Evolutionary conservation across 2,113 vertebrate species (phyloP).

Genomic region (Gnathonemus longibarbis): DNA sequence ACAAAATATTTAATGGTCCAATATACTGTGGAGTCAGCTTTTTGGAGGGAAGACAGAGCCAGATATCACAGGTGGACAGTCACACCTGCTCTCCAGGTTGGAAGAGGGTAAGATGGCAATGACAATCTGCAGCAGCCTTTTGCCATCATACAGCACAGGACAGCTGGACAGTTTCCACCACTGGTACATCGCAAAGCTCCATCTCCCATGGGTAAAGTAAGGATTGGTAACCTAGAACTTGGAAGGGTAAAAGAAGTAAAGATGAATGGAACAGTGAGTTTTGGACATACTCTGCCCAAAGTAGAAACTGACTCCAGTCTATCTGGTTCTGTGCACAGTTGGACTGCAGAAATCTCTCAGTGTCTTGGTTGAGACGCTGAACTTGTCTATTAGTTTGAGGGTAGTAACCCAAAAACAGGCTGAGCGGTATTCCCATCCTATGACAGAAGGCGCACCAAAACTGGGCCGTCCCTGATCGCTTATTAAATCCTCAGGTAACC

Average conservation of each 20-base stretch:
- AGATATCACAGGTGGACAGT: too few relatives aligned
- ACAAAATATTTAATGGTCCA: too few relatives aligned
- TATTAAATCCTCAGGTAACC: not conserved
- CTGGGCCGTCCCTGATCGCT: not conserved
- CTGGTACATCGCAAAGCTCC: too few relatives aligned
- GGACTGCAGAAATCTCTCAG: not conserved
- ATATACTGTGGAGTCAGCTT: too few relatives aligned
- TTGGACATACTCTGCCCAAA: not conserved
- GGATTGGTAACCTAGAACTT: not conserved
- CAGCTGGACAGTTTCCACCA: not conserved
- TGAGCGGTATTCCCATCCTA: not conserved
- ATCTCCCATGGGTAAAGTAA: not conserved
- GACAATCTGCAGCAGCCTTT: not conserved
- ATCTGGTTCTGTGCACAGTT: not conserved
- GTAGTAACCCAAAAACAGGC: not conserved
- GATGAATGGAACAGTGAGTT: not conserved
- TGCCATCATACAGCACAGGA: not conserved
- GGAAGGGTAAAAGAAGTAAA: not conserved
- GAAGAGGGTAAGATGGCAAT: not conserved
- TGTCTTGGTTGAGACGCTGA: not conserved
- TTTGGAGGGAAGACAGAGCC: not conserved
- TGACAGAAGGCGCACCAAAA: not conserved
- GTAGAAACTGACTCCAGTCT: not conserved
- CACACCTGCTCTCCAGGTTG: not conserved
- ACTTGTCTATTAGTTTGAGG: not conserved